A percentile compares a stretch with the other conserved stretches of the same genome.
Evolutionary conservation across 2,113 vertebrate species (phyloP).

Genomic region (Campylomormyrus numenius): DNA sequence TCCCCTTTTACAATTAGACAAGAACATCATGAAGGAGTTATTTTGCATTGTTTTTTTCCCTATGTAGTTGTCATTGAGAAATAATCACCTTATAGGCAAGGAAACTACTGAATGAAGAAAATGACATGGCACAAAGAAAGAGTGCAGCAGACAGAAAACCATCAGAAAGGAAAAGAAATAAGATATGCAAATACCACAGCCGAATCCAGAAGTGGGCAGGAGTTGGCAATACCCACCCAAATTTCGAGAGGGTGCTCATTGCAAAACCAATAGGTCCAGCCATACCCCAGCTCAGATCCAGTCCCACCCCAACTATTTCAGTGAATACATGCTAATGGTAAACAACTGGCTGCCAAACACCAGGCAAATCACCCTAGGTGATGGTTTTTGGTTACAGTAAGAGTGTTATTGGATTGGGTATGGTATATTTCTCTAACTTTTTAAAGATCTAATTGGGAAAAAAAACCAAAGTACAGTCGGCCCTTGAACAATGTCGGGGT

Average conservation of each 20-base stretch:
- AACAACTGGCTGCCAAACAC: neutral
- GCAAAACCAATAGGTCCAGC: neutral
- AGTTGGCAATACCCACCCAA: neutral
- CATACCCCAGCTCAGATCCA: neutral
- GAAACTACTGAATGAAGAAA: conserved; percentile 10
- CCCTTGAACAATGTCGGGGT: neutral
- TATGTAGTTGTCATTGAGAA: neutral
- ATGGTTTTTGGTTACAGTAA: neutral
- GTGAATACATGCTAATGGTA: neutral
- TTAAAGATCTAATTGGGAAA: neutral
- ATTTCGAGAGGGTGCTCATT: neutral
- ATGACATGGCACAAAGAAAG: neutral
- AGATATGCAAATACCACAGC: neutral
- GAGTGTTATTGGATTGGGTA: neutral
- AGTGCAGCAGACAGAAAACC: neutral
- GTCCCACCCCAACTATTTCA: neutral
- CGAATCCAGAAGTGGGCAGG: neutral
- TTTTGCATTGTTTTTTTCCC: neutral
- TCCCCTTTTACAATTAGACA: neutral
- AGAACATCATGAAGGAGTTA: neutral
- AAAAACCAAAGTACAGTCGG: neutral
- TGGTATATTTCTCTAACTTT: neutral
- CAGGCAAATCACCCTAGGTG: neutral
- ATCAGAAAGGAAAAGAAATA: neutral
- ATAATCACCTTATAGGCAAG: neutral